Evolutionary conservation across 2,797 vertebrate species (phyloP).

Genomic region (Ctenopoma kingsleyae): DNA sequence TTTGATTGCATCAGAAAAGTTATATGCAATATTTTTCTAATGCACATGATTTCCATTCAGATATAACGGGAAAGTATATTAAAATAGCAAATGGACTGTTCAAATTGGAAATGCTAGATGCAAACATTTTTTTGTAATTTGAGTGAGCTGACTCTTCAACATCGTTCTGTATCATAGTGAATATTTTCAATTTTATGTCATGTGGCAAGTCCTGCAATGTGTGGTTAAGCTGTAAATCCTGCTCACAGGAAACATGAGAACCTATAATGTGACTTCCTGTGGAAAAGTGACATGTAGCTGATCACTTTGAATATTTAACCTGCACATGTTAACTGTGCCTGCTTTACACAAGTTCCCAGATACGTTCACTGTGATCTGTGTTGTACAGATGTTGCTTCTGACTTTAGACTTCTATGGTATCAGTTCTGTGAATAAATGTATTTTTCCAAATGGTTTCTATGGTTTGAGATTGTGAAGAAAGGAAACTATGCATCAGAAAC

Average conservation of each 20-base stretch:
- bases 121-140: too few species aligned
- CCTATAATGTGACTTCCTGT: slow-evolving; percentile 4
- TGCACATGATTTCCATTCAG: background rate
- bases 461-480: background rate
- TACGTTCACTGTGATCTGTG: slow-evolving; percentile 48
- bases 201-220: background rate
- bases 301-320: slow-evolving; percentile 30
- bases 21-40: background rate
- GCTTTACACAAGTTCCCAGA: slow-evolving; percentile 10
- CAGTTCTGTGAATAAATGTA: slow-evolving; percentile 86
- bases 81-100: too few species aligned
- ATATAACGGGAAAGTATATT: too few species aligned
- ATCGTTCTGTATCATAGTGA: too few species aligned
- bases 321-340: slow-evolving; percentile 38
- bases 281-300: too few species aligned
- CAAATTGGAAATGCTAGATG: too few species aligned
- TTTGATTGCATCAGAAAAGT: background rate
- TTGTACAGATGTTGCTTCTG: slow-evolving; percentile 63
- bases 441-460: slow-evolving; percentile 78
- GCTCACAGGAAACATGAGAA: background rate
- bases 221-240: background rate
- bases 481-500: background rate
- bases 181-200: background rate
- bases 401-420: slow-evolving; percentile 48
- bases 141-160: too few species aligned